These are phyloP conservation scores for Metallyticus violacea DNA, from an alignment of 2,888 invertebrate genomes.

Conservation along the genomic window DNA sequence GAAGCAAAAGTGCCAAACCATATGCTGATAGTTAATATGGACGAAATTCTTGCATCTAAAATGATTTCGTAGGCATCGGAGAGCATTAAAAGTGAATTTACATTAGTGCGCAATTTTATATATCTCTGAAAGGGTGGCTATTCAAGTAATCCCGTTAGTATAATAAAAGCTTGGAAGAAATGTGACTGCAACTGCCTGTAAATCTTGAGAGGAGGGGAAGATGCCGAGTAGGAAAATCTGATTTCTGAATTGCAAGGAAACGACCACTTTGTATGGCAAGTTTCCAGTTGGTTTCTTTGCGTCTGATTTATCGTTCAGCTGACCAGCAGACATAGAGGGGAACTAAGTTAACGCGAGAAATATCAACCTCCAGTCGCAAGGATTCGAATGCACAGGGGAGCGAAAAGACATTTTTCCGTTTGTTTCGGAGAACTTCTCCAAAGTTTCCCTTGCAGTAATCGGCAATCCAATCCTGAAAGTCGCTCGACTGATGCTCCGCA, in stretches of 20 bases:
- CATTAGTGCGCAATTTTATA: not conserved
- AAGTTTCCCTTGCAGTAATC: not conserved
- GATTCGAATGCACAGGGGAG: not conserved
- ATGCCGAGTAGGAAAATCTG: not conserved
- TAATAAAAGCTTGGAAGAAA: not conserved
- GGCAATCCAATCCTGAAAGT: not conserved
- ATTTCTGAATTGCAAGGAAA: constrained; percentile 1
- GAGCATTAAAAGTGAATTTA: not conserved
- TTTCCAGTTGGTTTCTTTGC: not conserved
- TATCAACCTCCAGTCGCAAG: not conserved
- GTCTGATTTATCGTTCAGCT: not conserved
- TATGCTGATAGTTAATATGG: no score
- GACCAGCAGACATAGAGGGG: not conserved
- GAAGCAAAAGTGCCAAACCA: no score
- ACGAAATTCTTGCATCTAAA: not conserved
- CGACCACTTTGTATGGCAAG: not conserved
- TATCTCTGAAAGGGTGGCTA: not conserved
- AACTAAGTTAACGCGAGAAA: not conserved
- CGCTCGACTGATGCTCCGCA: not conserved
- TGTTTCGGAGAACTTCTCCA: not conserved
- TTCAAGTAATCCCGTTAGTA: not conserved
- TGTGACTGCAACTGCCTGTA: not conserved
- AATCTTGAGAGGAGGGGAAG: not conserved
- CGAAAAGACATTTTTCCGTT: not conserved
- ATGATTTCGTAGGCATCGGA: not conserved